A percentile compares a stretch with the other conserved stretches of the same genome.
Conservation (phyloP, 2,113 vertebrate species). For the Canis aureus region DNA sequence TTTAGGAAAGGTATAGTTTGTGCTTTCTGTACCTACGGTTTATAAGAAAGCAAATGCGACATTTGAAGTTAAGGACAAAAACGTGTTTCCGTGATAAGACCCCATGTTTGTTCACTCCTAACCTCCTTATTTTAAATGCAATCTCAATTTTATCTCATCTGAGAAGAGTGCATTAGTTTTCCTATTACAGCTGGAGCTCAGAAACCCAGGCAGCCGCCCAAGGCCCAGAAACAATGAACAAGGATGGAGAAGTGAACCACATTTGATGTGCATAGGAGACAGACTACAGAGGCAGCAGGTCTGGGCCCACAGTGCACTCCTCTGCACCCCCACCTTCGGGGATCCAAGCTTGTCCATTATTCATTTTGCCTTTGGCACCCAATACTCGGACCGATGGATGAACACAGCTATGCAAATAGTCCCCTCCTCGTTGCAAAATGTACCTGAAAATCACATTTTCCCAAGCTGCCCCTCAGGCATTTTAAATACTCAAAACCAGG, state of each 20-base stretch:
- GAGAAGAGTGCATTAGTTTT: not conserved
- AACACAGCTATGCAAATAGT: conserved; percentile 56
- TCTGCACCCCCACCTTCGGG: not conserved
- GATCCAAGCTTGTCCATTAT: conserved; percentile 56
- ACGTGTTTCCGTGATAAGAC: not conserved
- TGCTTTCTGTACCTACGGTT: not conserved
- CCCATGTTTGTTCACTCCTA: not conserved
- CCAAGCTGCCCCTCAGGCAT: conserved; percentile 58
- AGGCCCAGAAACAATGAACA: not conserved
- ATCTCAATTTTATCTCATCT: conserved; percentile 1
- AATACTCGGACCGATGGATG: conserved; percentile 25
- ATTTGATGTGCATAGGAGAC: not conserved
- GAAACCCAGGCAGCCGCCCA: not conserved
- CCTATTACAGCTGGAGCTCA: not conserved
- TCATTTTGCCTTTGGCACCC: conserved; percentile 69
- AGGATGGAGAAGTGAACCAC: not conserved
- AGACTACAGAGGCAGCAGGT: not conserved
- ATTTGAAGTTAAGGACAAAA: not conserved
- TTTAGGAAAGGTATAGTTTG: not conserved
- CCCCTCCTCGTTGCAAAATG: conserved; percentile 41
- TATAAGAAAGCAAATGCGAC: not conserved
- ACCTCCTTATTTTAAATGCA: not conserved
- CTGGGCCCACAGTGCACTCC: too few relatives aligned
- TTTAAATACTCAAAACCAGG: conserved; percentile 72
- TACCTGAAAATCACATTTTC: conserved; percentile 73